Percentiles rank a stretch among this genome's conserved stretches.
These are phyloP conservation scores for Heloderma charlesbogerti DNA, from an alignment of 2,113 vertebrate species.

Conservation along the genomic window DNA sequence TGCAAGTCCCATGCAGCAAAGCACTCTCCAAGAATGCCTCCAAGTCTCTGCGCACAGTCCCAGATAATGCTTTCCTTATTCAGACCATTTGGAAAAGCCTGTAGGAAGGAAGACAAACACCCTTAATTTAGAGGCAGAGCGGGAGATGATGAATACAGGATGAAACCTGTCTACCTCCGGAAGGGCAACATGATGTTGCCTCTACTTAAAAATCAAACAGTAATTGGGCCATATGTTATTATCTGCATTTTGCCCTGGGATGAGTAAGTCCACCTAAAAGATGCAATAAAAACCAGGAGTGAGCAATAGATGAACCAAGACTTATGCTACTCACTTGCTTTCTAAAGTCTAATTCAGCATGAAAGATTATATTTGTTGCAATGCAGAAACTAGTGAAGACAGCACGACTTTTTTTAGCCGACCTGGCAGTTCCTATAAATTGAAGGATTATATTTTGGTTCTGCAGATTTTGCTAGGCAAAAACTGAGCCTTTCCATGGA, in stretches of 20 bases:
- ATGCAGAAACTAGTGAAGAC: slow-evolving; percentile 10
- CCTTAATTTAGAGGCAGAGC: background rate
- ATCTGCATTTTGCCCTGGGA: slow-evolving; percentile 33
- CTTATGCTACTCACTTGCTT: slow-evolving; percentile 12
- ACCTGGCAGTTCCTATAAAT: slow-evolving; percentile 42
- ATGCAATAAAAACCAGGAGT: slow-evolving; percentile 24
- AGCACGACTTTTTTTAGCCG: slow-evolving; percentile 21
- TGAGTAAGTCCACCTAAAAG: background rate
- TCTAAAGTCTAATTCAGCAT: slow-evolving; percentile 41
- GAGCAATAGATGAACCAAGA: slow-evolving; percentile 4
- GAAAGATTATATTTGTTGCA: slow-evolving; percentile 31
- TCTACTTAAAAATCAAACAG: background rate
- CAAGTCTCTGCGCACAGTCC: background rate
- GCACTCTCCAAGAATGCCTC: background rate
- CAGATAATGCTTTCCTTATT: slow-evolving; percentile 27
- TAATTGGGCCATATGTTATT: background rate
- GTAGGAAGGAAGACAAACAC: background rate
- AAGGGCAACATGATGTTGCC: background rate
- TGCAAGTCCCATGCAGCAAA: background rate
- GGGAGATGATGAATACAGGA: background rate
- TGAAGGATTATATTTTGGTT: slow-evolving; percentile 24
- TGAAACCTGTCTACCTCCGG: background rate
- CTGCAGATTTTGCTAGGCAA: slow-evolving; percentile 32
- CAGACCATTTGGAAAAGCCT: background rate
- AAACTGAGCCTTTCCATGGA: slow-evolving; percentile 7